Evolutionary conservation across 2,888 invertebrate genomes (phyloP).

Genomic region (Drosophila paranaensis): DNA sequence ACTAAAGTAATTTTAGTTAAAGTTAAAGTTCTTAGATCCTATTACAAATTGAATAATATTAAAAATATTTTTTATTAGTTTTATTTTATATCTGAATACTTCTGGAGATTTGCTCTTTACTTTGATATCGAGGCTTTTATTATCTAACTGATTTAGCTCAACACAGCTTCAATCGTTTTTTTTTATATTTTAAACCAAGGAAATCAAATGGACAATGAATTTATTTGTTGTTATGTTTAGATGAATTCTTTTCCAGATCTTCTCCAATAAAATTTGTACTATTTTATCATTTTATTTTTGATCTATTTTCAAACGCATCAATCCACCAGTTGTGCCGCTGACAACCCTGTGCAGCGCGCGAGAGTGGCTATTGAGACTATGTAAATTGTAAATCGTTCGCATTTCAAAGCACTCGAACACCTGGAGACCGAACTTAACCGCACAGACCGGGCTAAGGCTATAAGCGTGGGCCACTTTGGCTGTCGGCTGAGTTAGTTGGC

Average conservation of each 20-base stretch:
- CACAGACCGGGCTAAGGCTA: slow-evolving; percentile 12
- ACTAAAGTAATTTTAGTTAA: no score
- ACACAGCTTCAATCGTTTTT: no score
- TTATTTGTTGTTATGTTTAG: no score
- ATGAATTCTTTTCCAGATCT: not conserved
- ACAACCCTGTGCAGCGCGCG: slow-evolving; percentile 22
- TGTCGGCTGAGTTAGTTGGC: not conserved
- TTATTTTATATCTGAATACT: no score
- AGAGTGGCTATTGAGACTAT: slow-evolving; percentile 36
- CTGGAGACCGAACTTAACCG: slow-evolving; percentile 54
- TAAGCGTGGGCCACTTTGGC: slow-evolving; percentile 4
- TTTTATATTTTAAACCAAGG: not conserved
- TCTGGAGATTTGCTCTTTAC: no score
- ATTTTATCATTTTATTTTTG: not conserved
- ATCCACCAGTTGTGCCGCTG: not conserved
- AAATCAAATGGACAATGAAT: not conserved
- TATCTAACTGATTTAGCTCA: no score
- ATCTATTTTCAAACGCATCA: not conserved
- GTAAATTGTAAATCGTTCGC: slow-evolving; percentile 62
- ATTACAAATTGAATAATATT: no score
- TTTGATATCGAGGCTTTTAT: no score
- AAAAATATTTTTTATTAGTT: no score
- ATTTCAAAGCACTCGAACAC: slow-evolving; percentile 61
- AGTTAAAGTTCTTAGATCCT: no score
- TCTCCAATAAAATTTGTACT: not conserved